These are phyloP conservation scores for Sminthopsis crassicaudata DNA, from an alignment of 2,113 vertebrate species.

Conservation along the genomic window DNA sequence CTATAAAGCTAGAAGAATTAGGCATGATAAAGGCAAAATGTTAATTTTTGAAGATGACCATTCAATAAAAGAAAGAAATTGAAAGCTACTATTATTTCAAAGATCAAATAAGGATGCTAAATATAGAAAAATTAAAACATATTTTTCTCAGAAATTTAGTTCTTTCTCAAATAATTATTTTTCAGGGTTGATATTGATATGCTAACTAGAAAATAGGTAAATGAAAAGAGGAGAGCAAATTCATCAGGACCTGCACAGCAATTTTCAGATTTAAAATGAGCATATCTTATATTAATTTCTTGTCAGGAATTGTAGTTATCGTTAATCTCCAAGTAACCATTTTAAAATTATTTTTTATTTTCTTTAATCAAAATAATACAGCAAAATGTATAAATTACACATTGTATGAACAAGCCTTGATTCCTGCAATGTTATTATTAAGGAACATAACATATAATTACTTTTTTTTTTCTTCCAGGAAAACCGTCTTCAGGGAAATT, in stretches of 20 bases:
- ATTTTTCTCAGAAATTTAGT: background rate
- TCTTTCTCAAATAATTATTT: background rate
- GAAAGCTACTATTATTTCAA: background rate
- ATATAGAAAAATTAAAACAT: background rate
- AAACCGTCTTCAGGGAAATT: background rate
- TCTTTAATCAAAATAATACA: background rate
- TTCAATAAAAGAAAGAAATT: background rate
- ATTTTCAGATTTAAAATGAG: background rate
- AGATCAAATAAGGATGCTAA: background rate
- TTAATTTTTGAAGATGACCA: background rate
- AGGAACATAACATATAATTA: background rate
- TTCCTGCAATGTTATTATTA: slow-evolving; percentile 1
- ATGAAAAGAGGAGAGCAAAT: background rate
- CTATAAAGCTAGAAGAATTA: background rate
- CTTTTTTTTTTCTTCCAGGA: background rate
- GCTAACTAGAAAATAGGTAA: background rate
- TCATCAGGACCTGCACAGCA: background rate
- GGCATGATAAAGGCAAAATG: background rate
- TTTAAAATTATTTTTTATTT: background rate
- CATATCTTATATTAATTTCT: background rate
- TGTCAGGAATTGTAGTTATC: background rate
- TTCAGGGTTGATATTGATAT: background rate
- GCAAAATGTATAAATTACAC: background rate
- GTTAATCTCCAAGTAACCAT: background rate
- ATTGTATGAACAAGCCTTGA: background rate